Conservation (phyloP, 2,888 invertebrate genomes). For the Tuberolachnus salignus region DNA sequence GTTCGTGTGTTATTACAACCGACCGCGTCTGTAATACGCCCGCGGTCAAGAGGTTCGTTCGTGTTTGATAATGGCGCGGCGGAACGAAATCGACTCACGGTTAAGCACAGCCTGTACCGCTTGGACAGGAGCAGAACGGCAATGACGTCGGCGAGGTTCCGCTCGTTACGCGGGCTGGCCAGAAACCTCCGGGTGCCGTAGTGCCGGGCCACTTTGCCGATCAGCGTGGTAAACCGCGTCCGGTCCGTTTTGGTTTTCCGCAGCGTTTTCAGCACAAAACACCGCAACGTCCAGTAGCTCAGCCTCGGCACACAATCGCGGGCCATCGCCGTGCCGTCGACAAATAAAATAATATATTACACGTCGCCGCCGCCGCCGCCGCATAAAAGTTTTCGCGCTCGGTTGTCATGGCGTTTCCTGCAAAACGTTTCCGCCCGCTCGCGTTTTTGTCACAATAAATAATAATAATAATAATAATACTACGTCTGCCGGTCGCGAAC, state of each 20-base stretch:
- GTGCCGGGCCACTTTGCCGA: conserved; percentile 3
- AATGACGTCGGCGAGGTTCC: conserved; percentile 25
- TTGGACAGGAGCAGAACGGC: conserved; percentile 23
- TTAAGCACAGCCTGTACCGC: neutral
- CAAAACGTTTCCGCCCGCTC: too few species aligned
- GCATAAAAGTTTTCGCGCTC: too few species aligned
- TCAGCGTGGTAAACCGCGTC: neutral
- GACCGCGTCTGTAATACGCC: neutral
- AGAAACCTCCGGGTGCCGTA: conserved; percentile 10
- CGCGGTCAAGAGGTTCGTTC: neutral
- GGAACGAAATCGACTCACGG: neutral
- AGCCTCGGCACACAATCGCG: neutral
- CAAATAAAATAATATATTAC: too few species aligned
- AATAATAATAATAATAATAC: too few species aligned
- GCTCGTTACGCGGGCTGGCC: conserved; percentile 10
- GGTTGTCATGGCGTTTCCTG: too few species aligned
- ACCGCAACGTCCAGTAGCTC: conserved; percentile 28
- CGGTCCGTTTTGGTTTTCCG: neutral
- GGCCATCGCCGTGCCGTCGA: neutral
- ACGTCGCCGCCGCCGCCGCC: too few species aligned
- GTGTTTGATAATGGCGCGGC: neutral
- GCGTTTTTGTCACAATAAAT: too few species aligned
- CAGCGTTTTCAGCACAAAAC: conserved; percentile 14
- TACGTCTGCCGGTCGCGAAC: too few species aligned
- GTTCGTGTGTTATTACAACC: too few species aligned